Percentiles rank a stretch among this genome's conserved stretches.
phyloP scores from a whole-genome alignment of 2,797 vertebrate genomes.

The Melanotaenia maccullochi region DNA sequence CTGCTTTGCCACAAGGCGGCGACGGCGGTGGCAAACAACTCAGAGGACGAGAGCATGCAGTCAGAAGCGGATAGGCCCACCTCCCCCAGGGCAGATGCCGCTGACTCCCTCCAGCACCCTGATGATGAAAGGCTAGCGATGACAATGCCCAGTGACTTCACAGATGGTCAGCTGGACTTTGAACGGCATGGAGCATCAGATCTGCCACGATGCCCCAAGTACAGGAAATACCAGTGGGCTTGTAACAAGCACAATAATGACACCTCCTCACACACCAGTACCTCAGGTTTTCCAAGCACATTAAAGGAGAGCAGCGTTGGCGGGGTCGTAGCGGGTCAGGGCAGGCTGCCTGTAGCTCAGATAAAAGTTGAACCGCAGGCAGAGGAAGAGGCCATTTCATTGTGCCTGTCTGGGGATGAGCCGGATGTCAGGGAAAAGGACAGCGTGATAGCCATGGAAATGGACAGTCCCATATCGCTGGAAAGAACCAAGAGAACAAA shows the following conservation, averaged over 20 bases:
- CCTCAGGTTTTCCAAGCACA: conserved; percentile 99
- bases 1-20: conserved; percentile 90
- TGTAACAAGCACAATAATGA: conserved; percentile 98
- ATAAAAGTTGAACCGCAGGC: conserved; percentile 94
- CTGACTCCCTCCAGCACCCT: conserved; percentile 82
- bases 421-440: conserved; percentile 88
- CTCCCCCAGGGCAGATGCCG: conserved; percentile 85
- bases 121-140: conserved; percentile 84
- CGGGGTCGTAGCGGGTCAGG: conserved; percentile 64
- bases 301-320: conserved; percentile 86
- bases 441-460: conserved; percentile 89
- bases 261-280: conserved; percentile 94
- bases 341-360: conserved; percentile 78
- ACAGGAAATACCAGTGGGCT: conserved; percentile 99
- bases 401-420: conserved; percentile 93
- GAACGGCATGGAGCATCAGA: conserved; percentile 85
- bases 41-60: conserved; percentile 91
- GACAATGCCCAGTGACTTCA: conserved; percentile 83
- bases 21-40: conserved; percentile 83
- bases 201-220: conserved; percentile 94
- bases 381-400: conserved; percentile 90
- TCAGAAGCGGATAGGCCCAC: conserved; percentile 85
- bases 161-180: conserved; percentile 87
- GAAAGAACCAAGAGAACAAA: conserved; percentile 84
- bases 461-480: conserved; percentile 85